Evolutionary conservation across 2,888 invertebrate genomes (phyloP), one percentile per base, ranked within the genome.

Genomic region (Helobdella robusta): DNA sequence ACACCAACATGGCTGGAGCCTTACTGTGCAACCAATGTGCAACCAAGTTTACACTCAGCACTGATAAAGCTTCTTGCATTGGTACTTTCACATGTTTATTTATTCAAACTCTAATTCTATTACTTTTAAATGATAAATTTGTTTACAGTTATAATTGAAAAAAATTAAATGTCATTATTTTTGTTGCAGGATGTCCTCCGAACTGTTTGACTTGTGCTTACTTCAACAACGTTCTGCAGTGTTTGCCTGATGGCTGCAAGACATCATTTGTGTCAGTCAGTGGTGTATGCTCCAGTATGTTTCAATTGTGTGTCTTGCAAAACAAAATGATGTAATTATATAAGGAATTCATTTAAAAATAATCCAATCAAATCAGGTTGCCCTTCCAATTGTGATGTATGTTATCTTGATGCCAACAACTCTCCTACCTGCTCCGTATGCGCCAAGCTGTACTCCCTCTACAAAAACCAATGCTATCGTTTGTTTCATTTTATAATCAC

Each of bases 131-230:
- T 20, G 11, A 15, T 60, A 11, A 46, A 40, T 6, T 60, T 5
- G 6, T 48, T 60, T 44, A 15, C 5, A 40, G 11, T 20, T 8
- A 28, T 28, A 60, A 35, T 46, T 60, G 11, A 8, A 23, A 44
- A 46, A 23, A n/a, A 35, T n/a, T 48, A 46, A 30, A 28, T n/a
- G 11, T 40, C 18, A 40, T 40, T 32, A 20, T 36, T 32, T 59
- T 18, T 48, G 11, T 30, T 20, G 18, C 64, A 68, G 68, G 46
- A 11, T 68, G 68, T 40, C 68, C 68, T 35, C 20, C 64, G 11
- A 68, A 68, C 59, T 68, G 68, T 40, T 52, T 66, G 50, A 61
- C 59, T 2, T 68, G 68, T 32, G 40, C 40, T 23, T 20, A 56
- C 28, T 59, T 50, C 35, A 62, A 63, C 32, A 59, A 52, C 11